A percentile compares a stretch with the other conserved stretches of the same genome.
phyloP scores from a whole-genome alignment of 2,888 invertebrate species.

The Gerris lacustris region DNA sequence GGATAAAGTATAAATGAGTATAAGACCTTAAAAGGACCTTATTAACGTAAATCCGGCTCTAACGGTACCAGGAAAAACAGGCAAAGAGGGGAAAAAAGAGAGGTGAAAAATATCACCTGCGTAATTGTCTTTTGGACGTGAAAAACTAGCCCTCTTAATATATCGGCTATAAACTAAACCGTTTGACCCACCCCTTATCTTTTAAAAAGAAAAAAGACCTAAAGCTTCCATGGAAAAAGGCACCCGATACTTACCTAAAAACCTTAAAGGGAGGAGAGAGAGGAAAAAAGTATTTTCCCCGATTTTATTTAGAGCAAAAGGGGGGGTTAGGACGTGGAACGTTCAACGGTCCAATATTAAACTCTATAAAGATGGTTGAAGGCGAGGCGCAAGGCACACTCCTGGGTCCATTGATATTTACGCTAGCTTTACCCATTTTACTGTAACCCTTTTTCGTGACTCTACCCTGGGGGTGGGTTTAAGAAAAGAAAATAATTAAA shows the following conservation, averaged over 20 bases:
- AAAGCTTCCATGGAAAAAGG: no score
- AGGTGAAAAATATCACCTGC: neutral
- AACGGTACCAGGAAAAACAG: no score
- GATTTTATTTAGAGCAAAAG: no score
- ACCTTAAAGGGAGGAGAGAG: neutral
- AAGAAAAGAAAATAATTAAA: no score
- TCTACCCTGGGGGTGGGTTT: no score
- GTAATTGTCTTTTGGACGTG: constrained; percentile 3
- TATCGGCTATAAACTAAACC: neutral
- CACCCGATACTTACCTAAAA: neutral
- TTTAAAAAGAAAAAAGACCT: neutral
- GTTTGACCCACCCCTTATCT: constrained; percentile 3
- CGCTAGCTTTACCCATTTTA: neutral
- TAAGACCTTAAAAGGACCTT: no score
- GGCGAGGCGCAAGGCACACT: neutral
- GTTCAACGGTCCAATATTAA: neutral
- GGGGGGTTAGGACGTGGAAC: no score
- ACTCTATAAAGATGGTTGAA: neutral
- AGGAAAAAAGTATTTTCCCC: no score
- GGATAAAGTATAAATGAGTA: no score
- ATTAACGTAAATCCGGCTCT: no score
- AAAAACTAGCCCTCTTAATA: constrained; percentile 2
- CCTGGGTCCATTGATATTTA: neutral
- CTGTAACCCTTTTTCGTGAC: no score
- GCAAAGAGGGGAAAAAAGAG: neutral